Evolutionary conservation across 2,888 invertebrate species (phyloP), one percentile per base, ranked within the genome.

Genomic region (Meandrusa payeni): DNA sequence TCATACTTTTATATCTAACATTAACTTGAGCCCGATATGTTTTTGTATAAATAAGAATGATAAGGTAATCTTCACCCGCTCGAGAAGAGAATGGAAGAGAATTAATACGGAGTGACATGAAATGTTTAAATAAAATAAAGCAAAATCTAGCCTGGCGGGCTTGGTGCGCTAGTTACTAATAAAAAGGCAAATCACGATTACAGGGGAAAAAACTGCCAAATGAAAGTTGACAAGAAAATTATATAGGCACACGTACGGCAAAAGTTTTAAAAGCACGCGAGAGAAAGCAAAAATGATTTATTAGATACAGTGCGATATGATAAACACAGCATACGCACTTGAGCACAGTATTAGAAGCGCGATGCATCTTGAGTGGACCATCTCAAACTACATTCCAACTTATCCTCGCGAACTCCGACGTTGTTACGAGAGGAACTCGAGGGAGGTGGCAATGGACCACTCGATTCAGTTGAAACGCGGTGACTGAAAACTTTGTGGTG

Each of bases 301-400:
- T 39, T 47, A 60, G 40, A 52, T 55, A 46, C 62, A 59, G 51
- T 52, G 54, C 9, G 12, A 40, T 28, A 46, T 13, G 23, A 6
- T 9, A 7, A 31, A 33, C 2, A 20, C 9, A 24, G 11, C 42
- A 71, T 79, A 80, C 80, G 47, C 69, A 83, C 82, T 81, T 61
- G 79, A 68, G 57, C 72, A 76, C 52, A 81, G 54, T 60, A 82
- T 66, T 46, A 80, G 69, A 47, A 81, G 55, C 69, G 76, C 69
- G 51, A 80, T 66, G 51, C 72, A 61, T 48, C 61, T 63, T 41
- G 76, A 64, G 63, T 67, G 73, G 67, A 76, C 64, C 83, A 82
- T 82, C 52, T 50, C 26, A 33, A 39, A 32, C 39, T 41, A 44
- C 48, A 43, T 40, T 38, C 44, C 32, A 47, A 48, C 36, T 49